Base-by-base conservation (phyloP, 2,888 invertebrate species). In the Meganola albula region DNA sequence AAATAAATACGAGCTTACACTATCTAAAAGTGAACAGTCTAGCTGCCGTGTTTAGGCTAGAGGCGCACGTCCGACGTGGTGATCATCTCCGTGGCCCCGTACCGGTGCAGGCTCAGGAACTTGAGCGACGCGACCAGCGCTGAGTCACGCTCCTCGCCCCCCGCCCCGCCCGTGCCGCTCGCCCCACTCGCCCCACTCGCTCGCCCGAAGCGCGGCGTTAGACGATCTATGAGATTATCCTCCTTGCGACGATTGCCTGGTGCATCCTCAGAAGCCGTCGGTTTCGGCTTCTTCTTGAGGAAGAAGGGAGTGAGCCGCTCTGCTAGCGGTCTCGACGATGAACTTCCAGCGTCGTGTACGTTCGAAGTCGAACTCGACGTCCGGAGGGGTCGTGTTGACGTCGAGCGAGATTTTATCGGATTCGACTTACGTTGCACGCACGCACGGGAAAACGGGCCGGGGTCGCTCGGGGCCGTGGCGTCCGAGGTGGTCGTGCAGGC, bases 261-360 rank as follows among this genome's bases (percentile, higher is more conserved):
- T 34, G 60, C 20, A 27, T 73, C 75, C 16, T 75, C 78, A n/a
- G n/a, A n/a, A n/a, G n/a, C n/a, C 8, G 69, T 39, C 12, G 67
- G 67, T 43, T 84, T 83, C 27, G 78, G 53, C 45, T 83, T 84
- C 54, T 76, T 78, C 48, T 85, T 87, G 4, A 84, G 58, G 45
- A 87, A 85, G 44, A 77, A 84, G n/a, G 85, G 84, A 40, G 85
- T 79, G 27, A 85, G 54, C 10, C 85, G 61, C 44, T 85, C 85
- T n/a, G 80, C 47, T 36, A 85, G 46, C 29, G 78, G 80, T 1
- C 79, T 70, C 48, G 78, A 68, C 27, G 64, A 40, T 34, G 64
- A 59, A 31, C 73, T 45, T 29, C 72, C 72, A 16, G 71, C 73
- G 46, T 85, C 84, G 57, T 75, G 76, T 14, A 85, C 83, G 60